phyloP scores from a whole-genome alignment of 2,113 vertebrate genomes.

The Urocitellus parryii region DNA sequence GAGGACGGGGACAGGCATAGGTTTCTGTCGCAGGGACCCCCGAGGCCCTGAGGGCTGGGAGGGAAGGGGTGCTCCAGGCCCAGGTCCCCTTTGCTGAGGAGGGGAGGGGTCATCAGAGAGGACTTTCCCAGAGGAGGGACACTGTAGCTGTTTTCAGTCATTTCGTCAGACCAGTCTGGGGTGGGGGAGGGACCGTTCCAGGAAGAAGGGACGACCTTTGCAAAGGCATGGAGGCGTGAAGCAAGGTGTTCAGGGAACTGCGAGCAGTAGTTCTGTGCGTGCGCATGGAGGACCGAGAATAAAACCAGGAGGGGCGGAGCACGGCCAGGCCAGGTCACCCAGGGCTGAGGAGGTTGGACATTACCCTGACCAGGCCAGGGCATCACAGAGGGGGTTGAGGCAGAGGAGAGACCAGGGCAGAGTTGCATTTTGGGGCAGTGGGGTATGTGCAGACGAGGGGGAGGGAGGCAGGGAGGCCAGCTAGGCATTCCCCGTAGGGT shows the following conservation, averaged over 20 bases:
- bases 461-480: background rate
- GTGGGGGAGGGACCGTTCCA: background rate
- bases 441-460: background rate
- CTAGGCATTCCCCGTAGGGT: background rate
- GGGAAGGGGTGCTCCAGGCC: background rate
- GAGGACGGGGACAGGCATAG: background rate
- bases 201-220: background rate
- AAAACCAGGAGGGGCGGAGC: background rate
- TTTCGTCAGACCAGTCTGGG: background rate
- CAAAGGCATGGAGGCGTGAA: background rate
- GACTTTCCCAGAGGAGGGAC: background rate
- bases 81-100: background rate
- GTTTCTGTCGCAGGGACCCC: rapidly evolving
- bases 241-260: background rate
- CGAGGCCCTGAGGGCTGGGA: background rate
- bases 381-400: background rate
- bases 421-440: background rate
- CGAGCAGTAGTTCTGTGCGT: background rate
- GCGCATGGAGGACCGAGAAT: background rate
- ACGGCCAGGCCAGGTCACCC: background rate
- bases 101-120: background rate
- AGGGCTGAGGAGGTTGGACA: background rate
- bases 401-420: background rate
- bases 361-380: background rate
- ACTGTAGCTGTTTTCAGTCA: background rate